phyloP scores from a whole-genome alignment of 2,888 invertebrate species.

The Drosophila recens region DNA sequence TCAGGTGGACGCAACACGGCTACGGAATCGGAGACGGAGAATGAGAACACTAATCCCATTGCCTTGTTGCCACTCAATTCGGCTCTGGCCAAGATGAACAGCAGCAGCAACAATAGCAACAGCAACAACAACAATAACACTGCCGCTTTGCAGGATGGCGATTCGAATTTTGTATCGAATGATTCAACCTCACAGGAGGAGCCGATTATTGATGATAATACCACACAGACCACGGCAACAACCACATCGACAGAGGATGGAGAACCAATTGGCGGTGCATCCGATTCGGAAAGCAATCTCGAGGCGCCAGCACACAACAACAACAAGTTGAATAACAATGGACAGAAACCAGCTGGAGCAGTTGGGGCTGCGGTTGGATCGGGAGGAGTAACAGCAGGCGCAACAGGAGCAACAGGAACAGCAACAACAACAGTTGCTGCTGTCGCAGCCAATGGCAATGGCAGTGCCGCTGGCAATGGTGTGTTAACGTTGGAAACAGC shows the following conservation, averaged over 20 bases:
- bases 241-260: slow-evolving; percentile 84
- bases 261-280: slow-evolving; percentile 74
- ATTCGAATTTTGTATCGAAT: slow-evolving; percentile 84
- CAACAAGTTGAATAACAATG: slow-evolving; percentile 51
- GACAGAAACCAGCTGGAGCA: slow-evolving; percentile 55
- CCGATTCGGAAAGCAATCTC: slow-evolving; percentile 91
- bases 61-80: slow-evolving; percentile 54
- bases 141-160: slow-evolving; percentile 75
- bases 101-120: slow-evolving; percentile 39
- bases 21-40: slow-evolving; percentile 80
- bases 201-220: slow-evolving; percentile 84
- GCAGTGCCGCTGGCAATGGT: slow-evolving; percentile 59
- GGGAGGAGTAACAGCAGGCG: neutral
- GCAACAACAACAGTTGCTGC: slow-evolving; percentile 11
- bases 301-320: slow-evolving; percentile 87
- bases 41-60: slow-evolving; percentile 80
- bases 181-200: slow-evolving; percentile 85
- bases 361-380: slow-evolving; percentile 66
- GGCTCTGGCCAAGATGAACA: slow-evolving; percentile 47
- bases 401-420: slow-evolving; percentile 51
- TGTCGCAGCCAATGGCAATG: slow-evolving; percentile 49
- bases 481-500: slow-evolving; percentile 22
- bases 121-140: slow-evolving; percentile 54
- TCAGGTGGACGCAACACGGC: slow-evolving; percentile 74
- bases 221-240: slow-evolving; percentile 86